phyloP scores from a whole-genome alignment of 2,888 invertebrate species.

The Cephus pygmeus region DNA sequence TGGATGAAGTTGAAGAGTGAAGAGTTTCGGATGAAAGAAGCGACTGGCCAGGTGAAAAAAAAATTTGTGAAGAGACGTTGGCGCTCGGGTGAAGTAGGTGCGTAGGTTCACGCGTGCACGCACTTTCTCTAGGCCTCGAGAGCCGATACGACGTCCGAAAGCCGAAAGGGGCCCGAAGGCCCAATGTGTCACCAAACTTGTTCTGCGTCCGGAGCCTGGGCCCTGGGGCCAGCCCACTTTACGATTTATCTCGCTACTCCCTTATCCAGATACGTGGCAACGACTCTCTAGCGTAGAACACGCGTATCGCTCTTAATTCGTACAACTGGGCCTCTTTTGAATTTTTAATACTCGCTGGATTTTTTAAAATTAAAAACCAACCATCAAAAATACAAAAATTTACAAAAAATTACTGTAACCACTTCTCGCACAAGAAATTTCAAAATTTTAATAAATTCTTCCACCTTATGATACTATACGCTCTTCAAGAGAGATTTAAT shows the following conservation, averaged over 20 bases:
- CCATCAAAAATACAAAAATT: too few species aligned
- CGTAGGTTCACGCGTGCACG: constrained; percentile 27
- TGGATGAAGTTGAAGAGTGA: too few species aligned
- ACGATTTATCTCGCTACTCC: constrained; percentile 33
- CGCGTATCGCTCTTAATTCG: constrained; percentile 44
- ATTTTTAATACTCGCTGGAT: too few species aligned
- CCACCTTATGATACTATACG: too few species aligned
- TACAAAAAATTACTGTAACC: too few species aligned
- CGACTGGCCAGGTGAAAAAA: too few species aligned
- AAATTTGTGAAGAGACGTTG: too few species aligned
- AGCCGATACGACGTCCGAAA: constrained; percentile 36
- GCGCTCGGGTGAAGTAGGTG: constrained; percentile 23
- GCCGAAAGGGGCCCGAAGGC: constrained; percentile 44
- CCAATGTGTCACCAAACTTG: constrained; percentile 62
- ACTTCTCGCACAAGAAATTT: too few species aligned
- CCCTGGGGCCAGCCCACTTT: constrained; percentile 44
- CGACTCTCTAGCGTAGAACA: neutral
- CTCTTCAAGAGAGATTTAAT: too few species aligned
- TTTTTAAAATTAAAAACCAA: too few species aligned
- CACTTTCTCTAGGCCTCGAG: constrained; percentile 50
- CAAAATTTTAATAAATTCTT: too few species aligned
- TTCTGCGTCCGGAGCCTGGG: constrained; percentile 39
- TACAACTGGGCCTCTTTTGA: neutral
- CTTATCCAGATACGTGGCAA: neutral
- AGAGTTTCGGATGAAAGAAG: too few species aligned